Evolutionary conservation across 2,888 invertebrate species (phyloP).

Genomic region (Drosophila emarginata): DNA sequence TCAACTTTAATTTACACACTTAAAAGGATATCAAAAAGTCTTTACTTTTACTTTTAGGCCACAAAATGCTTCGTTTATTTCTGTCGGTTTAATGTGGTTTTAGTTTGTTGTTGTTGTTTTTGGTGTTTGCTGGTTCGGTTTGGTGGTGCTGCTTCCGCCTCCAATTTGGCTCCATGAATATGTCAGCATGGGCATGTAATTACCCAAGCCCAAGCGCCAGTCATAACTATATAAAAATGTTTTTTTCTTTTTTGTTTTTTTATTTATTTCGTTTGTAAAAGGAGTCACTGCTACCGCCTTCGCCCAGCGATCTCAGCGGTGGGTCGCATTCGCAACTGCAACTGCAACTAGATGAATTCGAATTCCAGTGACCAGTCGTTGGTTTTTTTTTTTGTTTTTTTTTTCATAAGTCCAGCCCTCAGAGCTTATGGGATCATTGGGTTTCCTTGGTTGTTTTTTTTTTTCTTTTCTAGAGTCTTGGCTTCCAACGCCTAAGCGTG

Average conservation of each 20-base stretch:
- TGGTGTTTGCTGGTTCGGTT: background rate
- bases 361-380: slow-evolving; percentile 26
- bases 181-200: slow-evolving; percentile 78
- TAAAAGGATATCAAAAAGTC: background rate
- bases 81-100: slow-evolving; percentile 61
- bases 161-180: slow-evolving; percentile 70
- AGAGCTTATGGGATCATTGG: background rate
- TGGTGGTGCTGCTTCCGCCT: slow-evolving; percentile 64
- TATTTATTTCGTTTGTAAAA: too few species aligned
- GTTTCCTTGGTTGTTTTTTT: slow-evolving; percentile 18
- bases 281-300: slow-evolving; percentile 40
- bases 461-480: slow-evolving; percentile 10
- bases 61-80: slow-evolving; percentile 1
- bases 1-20: too few species aligned
- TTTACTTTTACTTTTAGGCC: background rate
- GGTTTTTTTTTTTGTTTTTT: slow-evolving; percentile 17
- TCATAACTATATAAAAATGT: slow-evolving; percentile 23
- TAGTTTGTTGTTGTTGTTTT: background rate
- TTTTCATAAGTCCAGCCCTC: background rate
- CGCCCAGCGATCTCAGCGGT: slow-evolving; percentile 3
- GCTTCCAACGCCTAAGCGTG: slow-evolving; percentile 72
- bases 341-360: slow-evolving; percentile 29
- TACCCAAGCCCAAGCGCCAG: slow-evolving; percentile 60
- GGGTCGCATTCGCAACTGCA: slow-evolving; percentile 11
- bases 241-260: slow-evolving; percentile 8